Base-by-base conservation (phyloP, 1,140 invertebrate genomes). In the Littorina saxatilis region DNA sequence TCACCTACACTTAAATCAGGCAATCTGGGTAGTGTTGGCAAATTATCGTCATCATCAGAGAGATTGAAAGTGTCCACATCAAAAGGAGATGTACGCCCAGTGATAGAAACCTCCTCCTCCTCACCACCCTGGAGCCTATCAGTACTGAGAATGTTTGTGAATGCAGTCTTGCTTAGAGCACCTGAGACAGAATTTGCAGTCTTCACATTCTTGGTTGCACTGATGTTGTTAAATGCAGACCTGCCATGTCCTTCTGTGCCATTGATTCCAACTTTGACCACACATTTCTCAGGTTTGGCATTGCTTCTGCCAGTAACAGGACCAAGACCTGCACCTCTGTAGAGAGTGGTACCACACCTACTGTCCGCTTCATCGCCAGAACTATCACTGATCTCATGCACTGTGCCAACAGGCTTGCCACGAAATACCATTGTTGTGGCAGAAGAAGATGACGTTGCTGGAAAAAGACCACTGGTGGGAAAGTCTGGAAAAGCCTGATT, bases 341-440 rank as follows among this genome's bases (percentile, higher is more conserved):
- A 47, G 43, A 47, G 43, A 47, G 43, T 9, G 17, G 43, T 17
- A 47, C 43, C 7, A n/a, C 43, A 47, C 17, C 43, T 47, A 17
- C 29, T 68, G 40, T 4, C 70, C 27, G 13, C 39, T 23, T 78
- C 76, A 0, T 78, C 76, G 29, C 66, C 76, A 15, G 76, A 63
- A 40, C 50, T 17, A 20, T 78, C 76, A 43, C 76, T 78, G 32
- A 78, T 78, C 29, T 78, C 76, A 78, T 78, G 76, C 17, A 78
- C 58, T n/a, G 39, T 52, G 43, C 40, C 39, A 29, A 35, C 15
- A 68, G 29, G 23, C 7, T 39, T 27, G 0, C 20, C 7, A 7
- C 7, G 9, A 23, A 7, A 37, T 40, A 15, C 40, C 4, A 15
- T n/a, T 37, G 68, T 15, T 40, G 70, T 27, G 23, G 9, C 70